Base-by-base conservation (phyloP, 30 jellyfish, hydroid and myxozoan species). In the Cassiopea andromeda region DNA sequence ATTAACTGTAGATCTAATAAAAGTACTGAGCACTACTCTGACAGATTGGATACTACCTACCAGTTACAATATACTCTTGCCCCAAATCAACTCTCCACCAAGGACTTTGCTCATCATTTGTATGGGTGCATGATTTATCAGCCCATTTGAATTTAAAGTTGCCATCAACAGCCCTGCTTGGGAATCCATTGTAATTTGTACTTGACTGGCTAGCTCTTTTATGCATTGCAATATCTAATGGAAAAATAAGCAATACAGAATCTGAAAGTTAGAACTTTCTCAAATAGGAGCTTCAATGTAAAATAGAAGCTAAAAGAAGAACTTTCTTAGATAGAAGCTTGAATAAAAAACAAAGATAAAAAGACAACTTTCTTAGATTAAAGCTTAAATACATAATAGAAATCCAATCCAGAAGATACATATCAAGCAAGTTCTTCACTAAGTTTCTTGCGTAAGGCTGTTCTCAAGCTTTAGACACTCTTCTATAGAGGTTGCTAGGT, bases 21-120 rank as follows among this genome's bases (percentile, higher is more conserved):
- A n/a, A n/a, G n/a, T n/a, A n/a, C n/a, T n/a, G n/a, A n/a, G n/a
- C n/a, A n/a, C n/a, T n/a, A n/a, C n/a, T n/a, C 14, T 7, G 9
- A 68, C 47, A 43, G 77, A n/a, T n/a, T 68, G 6, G 47, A 7
- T 7, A 9, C 45, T 4, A 3, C 73, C 3, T 74, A 96, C 99
- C 99, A 38, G 99, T 96, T 19, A 96, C 97, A 50, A 96, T 96
- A 75, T 85, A 87, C 75, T 96, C 99, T 61, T 85, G 81, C n/a
- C 99, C 98, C 43, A 96, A 89, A 74, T 96, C 99, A 44, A 96
- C 99, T 58, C 97, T 87, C 99, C 99, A 96, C 99, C 99, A 96
- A 27, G 99, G 99, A 54, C 80, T 81, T 27, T 47, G 81, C 83
- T 96, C 99, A 17, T 92, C 97, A 15, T 82, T 87, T 38, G 99